A percentile compares a stretch with the other conserved stretches of the same genome.
phyloP scores from a whole-genome alignment of 2,113 vertebrate genomes.

The Cynocephalus volans region DNA sequence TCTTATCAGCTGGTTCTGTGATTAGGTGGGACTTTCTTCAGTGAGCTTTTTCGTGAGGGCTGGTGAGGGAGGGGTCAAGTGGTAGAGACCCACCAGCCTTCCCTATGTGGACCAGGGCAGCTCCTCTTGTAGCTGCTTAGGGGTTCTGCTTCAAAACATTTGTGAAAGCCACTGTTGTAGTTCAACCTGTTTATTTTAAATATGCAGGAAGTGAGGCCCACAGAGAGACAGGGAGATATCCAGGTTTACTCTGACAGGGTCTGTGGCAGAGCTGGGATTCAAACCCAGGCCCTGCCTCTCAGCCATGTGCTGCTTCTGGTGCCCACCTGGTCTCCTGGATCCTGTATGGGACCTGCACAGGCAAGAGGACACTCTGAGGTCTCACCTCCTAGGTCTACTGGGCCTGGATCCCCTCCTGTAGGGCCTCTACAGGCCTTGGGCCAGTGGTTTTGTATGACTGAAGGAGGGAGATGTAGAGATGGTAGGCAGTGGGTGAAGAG shows the following conservation, averaged over 20 bases:
- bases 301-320: background rate
- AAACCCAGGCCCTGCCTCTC: background rate
- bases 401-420: background rate
- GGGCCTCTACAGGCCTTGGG: background rate
- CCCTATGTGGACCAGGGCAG: fast-evolving
- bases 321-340: background rate
- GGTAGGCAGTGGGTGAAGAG: background rate
- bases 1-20: background rate
- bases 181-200: background rate
- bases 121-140: background rate
- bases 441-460: no score
- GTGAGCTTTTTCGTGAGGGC: background rate
- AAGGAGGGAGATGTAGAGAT: background rate
- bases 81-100: background rate
- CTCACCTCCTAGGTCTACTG: background rate
- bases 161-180: background rate
- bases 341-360: background rate
- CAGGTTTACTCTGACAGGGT: background rate
- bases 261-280: background rate
- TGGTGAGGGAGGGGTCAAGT: background rate
- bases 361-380: background rate
- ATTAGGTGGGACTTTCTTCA: background rate
- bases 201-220: background rate
- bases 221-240: background rate
- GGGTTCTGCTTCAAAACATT: background rate